Percentiles rank a stretch among this genome's conserved stretches.
Evolutionary conservation across 1,140 invertebrate genomes (phyloP).

Genomic region (Caenorhabditis brenneri): DNA sequence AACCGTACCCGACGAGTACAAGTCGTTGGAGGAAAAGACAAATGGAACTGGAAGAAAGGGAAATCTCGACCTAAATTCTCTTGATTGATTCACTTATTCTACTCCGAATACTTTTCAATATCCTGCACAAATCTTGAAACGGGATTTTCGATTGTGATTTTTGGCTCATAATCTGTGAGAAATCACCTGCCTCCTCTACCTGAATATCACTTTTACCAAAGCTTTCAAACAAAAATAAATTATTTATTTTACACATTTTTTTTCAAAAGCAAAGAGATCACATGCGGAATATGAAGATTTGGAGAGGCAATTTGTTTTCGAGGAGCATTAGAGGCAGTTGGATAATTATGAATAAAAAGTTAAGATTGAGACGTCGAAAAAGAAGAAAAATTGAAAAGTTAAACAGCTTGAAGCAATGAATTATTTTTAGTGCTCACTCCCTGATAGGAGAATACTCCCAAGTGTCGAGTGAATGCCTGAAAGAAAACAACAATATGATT

Average conservation of each 20-base stretch:
- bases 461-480: conserved; percentile 21
- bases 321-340: conserved; percentile 14
- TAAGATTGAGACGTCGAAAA: too few relatives aligned
- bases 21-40: background rate
- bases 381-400: background rate
- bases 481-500: background rate
- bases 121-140: background rate
- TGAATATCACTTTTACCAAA: background rate
- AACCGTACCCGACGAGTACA: background rate
- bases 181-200: too few relatives aligned
- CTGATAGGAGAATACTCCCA: conserved; percentile 12
- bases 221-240: background rate
- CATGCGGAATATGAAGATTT: background rate
- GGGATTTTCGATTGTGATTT: too few relatives aligned
- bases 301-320: conserved; percentile 3
- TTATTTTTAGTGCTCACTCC: conserved; percentile 38
- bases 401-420: conserved; percentile 36
- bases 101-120: too few relatives aligned
- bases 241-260: conserved; percentile 32
- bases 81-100: background rate
- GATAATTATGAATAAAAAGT: conserved; percentile 16
- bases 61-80: background rate
- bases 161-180: too few relatives aligned
- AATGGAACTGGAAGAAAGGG: conserved; percentile 32
- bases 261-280: conserved; percentile 16